These are phyloP conservation scores for Calameuta filiformis DNA, from an alignment of 2,888 invertebrate species.

Conservation along the genomic window DNA sequence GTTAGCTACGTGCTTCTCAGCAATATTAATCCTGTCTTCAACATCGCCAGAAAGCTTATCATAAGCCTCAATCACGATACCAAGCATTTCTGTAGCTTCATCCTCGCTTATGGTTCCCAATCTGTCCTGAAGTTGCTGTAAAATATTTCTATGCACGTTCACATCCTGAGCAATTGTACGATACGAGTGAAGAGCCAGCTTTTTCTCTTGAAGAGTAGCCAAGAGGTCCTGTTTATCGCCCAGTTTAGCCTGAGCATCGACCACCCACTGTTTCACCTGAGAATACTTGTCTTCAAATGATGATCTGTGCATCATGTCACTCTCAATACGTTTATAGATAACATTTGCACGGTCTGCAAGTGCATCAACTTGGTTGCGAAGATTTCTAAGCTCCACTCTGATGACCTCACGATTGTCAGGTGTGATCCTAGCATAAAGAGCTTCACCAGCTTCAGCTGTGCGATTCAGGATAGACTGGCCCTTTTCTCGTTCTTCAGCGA, in stretches of 20 bases:
- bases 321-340: conserved; percentile 88
- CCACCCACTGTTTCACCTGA: conserved; percentile 89
- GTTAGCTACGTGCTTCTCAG: conserved; percentile 80
- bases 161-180: conserved; percentile 88
- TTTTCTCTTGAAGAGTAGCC: conserved; percentile 88
- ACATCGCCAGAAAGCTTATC: conserved; percentile 76
- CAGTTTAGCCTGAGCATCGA: conserved; percentile 81
- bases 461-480: conserved; percentile 83
- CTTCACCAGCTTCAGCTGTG: conserved; percentile 89
- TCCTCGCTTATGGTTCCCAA: conserved; percentile 82
- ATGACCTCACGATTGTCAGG: conserved; percentile 89
- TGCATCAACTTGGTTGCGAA: conserved; percentile 86
- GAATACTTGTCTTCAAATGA: conserved; percentile 93
- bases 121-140: conserved; percentile 86
- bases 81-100: conserved; percentile 80
- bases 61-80: conserved; percentile 80
- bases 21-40: conserved; percentile 73
- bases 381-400: conserved; percentile 81
- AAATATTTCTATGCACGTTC: conserved; percentile 83
- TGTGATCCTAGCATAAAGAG: conserved; percentile 86
- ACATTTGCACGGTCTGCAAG: conserved; percentile 86
- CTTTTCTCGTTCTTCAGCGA: conserved; percentile 79
- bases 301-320: conserved; percentile 87
- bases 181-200: conserved; percentile 84
- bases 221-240: conserved; percentile 78